Evolutionary conservation across 2,797 vertebrate species (phyloP), one percentile per base, ranked within the genome.

Genomic region (Coracias cyanogaster): DNA sequence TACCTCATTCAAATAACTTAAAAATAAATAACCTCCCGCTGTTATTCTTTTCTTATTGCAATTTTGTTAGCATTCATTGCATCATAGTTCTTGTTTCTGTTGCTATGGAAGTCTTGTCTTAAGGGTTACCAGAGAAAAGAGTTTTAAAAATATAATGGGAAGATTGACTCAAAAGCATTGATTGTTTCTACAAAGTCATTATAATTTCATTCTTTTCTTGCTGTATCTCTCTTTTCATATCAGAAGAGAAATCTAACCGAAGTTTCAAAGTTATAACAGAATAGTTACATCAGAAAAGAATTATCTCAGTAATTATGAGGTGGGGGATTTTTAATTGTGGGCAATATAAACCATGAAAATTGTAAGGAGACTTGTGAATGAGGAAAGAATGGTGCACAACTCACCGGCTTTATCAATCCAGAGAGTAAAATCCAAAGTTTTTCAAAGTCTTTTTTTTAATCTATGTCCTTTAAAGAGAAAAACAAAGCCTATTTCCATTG

Each of bases 31-130:
- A 76, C n/a, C 4, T 1, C 37, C 37, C 28, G 9, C 31, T 35
- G 33, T 9, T 67, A 67, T 12, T 78, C 25, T 58, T 77, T 94
- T 62, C 84, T 54, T 17, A 9, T 12, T 61, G 21, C 64, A 43
- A 24, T 89, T 95, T 60, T 73, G 46, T 76, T 57, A 61, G 62
- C 48, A 37, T 45, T 62, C 67, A 28, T 45, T 61, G 45, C 31
- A 55, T 51, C 7, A 45, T 46, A 58, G 61, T 57, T 78, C 65
- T 74, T 87, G 35, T 55, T 78, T 86, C 91, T 95, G 94, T 95
- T 95, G 85, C 90, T 91, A 94, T 91, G 91, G 94, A 86, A 90
- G 69, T 71, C 74, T 67, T 90, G 45, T 86, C 43, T 93, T 83
- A 49, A 45, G 37, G 24, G 31, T 94, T 58, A 81, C 16, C 55